Evolutionary conservation across 1,140 invertebrate species (phyloP).

Genomic region (Thrips palmi): DNA sequence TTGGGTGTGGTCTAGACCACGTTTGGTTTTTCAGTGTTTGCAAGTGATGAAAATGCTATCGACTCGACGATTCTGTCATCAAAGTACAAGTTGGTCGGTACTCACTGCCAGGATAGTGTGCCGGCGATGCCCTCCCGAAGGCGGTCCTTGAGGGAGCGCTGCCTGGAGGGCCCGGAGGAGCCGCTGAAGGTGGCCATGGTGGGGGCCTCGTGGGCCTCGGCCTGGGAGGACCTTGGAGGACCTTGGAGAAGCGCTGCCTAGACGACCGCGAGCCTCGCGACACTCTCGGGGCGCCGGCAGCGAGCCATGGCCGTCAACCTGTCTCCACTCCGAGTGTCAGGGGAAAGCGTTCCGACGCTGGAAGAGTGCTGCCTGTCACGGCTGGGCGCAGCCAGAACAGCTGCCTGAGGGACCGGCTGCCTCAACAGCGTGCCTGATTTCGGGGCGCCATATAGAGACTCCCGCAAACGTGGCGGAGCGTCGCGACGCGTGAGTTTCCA

Average conservation of each 20-base stretch:
- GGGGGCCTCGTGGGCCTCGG: not conserved
- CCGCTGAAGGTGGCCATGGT: conserved; percentile 10
- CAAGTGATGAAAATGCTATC: no score
- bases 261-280: not conserved
- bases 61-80: no score
- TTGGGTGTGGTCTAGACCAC: no score
- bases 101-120: conserved; percentile 23
- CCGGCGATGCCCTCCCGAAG: conserved; percentile 23
- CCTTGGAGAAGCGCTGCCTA: not conserved
- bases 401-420: no score
- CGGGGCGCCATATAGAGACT: no score
- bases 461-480: no score
- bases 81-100: conserved; percentile 4
- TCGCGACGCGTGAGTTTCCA: no score
- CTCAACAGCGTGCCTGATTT: no score
- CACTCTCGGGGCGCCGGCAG: no score
- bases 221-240: not conserved
- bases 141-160: conserved; percentile 23
- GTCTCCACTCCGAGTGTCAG: not conserved
- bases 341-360: not conserved
- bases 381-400: no score
- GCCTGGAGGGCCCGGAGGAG: conserved; percentile 18
- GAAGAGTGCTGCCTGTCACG: no score
- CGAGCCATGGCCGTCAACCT: not conserved
- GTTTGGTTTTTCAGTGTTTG: no score